Conservation (phyloP, 2,888 invertebrate genomes). For the Chrysotoxum bicinctum region DNA sequence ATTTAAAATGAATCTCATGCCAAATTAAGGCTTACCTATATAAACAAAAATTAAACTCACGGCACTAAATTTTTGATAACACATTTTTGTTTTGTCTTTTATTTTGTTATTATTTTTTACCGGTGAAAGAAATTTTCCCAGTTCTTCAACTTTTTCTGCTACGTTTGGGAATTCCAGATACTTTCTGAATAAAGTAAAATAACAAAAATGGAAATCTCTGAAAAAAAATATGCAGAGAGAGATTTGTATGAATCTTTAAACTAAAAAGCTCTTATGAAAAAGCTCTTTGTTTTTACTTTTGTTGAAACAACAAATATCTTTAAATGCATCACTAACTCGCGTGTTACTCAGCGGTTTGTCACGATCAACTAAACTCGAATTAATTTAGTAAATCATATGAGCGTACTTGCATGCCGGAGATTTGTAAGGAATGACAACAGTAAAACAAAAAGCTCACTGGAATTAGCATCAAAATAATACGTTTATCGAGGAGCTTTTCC, state of each 20-base stretch:
- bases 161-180: constrained; percentile 32
- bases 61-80: background rate
- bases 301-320: background rate
- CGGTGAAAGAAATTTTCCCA: constrained; percentile 1
- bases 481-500: constrained; percentile 5
- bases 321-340: constrained; percentile 4
- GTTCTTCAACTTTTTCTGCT: background rate
- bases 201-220: background rate
- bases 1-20: background rate
- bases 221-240: background rate
- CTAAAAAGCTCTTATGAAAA: background rate
- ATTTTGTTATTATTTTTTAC: background rate
- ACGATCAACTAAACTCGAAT: constrained; percentile 49
- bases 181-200: constrained; percentile 10
- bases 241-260: constrained; percentile 1
- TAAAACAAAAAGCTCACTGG: background rate
- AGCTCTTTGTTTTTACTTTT: background rate
- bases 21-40: background rate
- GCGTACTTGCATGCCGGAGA: background rate
- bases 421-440: background rate
- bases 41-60: background rate
- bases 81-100: constrained; percentile 7
- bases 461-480: background rate
- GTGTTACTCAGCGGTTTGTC: constrained; percentile 38
- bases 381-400: constrained; percentile 6